phyloP scores from a whole-genome alignment of 2,113 vertebrate species.

The Brachypteracias leptosomus region DNA sequence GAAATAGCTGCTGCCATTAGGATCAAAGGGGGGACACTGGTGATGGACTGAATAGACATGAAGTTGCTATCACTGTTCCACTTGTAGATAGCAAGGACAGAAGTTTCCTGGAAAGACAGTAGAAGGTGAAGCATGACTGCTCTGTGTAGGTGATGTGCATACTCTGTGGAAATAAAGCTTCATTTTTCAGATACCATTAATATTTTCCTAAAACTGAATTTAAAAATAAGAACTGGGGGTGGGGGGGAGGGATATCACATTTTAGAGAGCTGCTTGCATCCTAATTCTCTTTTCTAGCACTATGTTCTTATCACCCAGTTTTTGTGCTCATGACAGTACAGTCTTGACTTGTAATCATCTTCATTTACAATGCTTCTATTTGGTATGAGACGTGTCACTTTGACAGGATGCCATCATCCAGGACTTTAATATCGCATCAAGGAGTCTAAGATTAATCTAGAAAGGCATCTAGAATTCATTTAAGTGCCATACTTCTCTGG shows the following conservation, averaged over 20 bases:
- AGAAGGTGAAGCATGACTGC: not conserved
- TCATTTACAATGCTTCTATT: not conserved
- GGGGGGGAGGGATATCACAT: fast-evolving
- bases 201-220: not conserved
- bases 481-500: not conserved
- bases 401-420: not conserved
- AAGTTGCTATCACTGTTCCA: not conserved
- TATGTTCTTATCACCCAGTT: not conserved
- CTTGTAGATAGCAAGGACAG: not conserved
- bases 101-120: not conserved
- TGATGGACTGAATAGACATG: not conserved
- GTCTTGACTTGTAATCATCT: not conserved
- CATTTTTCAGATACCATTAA: not conserved
- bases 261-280: not conserved
- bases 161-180: not conserved
- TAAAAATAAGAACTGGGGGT: not conserved
- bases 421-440: not conserved
- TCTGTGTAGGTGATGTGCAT: not conserved
- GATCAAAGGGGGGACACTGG: not conserved
- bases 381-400: not conserved
- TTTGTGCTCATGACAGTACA: not conserved
- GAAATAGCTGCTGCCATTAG: not conserved
- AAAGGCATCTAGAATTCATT: not conserved
- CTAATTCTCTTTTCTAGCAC: not conserved
- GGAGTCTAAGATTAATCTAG: not conserved